Percentiles rank a stretch among this genome's conserved stretches.
Evolutionary conservation across 2,113 vertebrate genomes (phyloP).

Genomic region (Geococcyx californianus): DNA sequence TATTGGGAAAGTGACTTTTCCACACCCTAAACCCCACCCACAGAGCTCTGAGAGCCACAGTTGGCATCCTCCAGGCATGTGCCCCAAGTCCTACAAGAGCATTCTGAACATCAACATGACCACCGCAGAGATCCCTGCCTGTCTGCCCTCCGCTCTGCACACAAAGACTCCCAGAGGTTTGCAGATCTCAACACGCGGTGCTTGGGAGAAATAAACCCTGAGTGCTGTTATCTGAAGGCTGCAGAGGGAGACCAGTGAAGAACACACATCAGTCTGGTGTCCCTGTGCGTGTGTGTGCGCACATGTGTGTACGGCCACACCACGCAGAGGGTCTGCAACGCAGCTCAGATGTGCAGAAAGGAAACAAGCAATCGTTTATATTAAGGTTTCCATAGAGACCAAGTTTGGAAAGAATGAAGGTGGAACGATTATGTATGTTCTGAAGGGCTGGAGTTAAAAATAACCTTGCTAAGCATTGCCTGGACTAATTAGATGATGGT

Average conservation of each 20-base stretch:
- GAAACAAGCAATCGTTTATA: neutral
- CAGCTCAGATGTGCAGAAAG: neutral
- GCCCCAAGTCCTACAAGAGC: neutral
- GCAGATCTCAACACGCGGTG: neutral
- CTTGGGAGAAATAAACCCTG: neutral
- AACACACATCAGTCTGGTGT: neutral
- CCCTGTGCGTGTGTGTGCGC: rapidly evolving
- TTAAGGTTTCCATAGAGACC: slow-evolving; percentile 71
- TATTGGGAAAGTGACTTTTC: neutral
- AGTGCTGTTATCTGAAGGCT: neutral
- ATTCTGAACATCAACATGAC: neutral
- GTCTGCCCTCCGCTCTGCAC: neutral
- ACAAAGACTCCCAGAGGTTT: neutral
- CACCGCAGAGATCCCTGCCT: neutral
- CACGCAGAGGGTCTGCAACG: neutral
- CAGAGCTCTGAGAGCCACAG: neutral
- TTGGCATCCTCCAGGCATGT: neutral
- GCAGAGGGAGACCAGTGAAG: neutral
- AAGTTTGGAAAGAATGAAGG: slow-evolving; percentile 48
- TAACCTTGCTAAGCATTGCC: neutral
- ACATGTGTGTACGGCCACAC: neutral
- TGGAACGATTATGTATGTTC: slow-evolving; percentile 51
- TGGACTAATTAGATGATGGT: slow-evolving; percentile 41
- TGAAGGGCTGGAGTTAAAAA: slow-evolving; percentile 68
- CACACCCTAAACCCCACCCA: neutral